These are phyloP conservation scores for Sebastes itinus DNA, from an alignment of 2,797 vertebrate genomes.

Conservation along the genomic window DNA sequence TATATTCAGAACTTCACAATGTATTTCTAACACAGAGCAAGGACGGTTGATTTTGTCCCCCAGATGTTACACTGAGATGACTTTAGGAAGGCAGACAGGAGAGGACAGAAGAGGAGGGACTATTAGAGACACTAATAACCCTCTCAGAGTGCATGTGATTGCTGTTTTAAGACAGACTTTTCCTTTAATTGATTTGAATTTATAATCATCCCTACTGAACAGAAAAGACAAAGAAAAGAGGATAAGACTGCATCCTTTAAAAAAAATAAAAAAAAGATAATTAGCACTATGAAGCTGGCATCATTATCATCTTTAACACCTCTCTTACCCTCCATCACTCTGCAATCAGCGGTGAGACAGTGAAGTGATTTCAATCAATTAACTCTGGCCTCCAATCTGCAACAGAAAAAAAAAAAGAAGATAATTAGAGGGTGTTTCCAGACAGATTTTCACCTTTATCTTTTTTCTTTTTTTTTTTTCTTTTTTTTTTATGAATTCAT, in stretches of 20 bases:
- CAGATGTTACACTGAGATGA: not conserved
- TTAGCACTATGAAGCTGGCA: not conserved
- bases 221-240: not conserved
- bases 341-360: not conserved
- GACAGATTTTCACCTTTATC: not conserved
- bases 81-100: not conserved
- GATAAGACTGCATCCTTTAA: not conserved
- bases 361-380: not conserved
- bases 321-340: not conserved
- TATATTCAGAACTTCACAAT: not conserved
- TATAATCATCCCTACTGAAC: not conserved
- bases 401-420: not conserved
- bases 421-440: not conserved
- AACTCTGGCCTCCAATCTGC: not conserved
- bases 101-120: not conserved
- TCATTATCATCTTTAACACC: not conserved
- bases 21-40: not conserved
- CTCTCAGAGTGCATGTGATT: not conserved
- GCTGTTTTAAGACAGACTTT: not conserved
- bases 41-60: not conserved
- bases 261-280: not conserved
- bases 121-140: not conserved
- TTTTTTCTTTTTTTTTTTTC: not conserved
- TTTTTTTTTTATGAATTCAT: not conserved
- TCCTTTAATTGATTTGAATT: not conserved